Evolutionary conservation across 2,113 vertebrate species (phyloP), one percentile per base, ranked within the genome.

Genomic region (Sturnus vulgaris): DNA sequence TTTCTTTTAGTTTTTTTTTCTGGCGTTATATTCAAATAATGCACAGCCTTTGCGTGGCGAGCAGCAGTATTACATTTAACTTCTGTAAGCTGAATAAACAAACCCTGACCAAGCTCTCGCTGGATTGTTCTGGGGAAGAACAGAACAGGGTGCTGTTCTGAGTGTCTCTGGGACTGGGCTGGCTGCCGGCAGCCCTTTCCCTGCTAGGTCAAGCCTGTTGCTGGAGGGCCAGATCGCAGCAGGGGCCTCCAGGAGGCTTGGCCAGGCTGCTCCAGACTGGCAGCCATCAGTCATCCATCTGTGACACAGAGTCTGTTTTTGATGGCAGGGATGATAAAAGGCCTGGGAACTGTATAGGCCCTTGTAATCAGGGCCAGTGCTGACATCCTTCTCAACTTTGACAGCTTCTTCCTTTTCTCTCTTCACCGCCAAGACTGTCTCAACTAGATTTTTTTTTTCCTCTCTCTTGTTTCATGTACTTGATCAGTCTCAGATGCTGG

Each of bases 331-430:
- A 98, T 98, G 98, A 99, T 99, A 99, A 99, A 99, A 99, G 98
- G 98, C 98, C 98, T 98, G 98, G 98, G 98, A 98, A 98, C 98
- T 96, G 98, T 98, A 96, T 96, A 98, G 98, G 98, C 98, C 98
- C 98, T 98, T 97, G 98, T 99, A 99, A 99, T 99, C 99, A 99
- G 98, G 98, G 98, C 98, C 98, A 98, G 98, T 95, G 97, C 98
- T 99, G 99, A 99, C 99, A 99, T 99, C 98, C 99, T 99, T 98
- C 98, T 99, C 98, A 98, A 98, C 97, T 98, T 98, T 99, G 99
- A 99, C 99, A 99, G 98, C 98, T 97, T 98, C 98, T 99, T 99
- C 99, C 99, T 99, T 98, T 98, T 98, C 98, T 98, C 97, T 98
- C 97, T 98, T 98, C 97, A 97, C 97, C 95, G 95, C 98, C 97